These are phyloP conservation scores for Lysandra bellargus DNA, from an alignment of 2,888 invertebrate genomes.

Conservation along the genomic window DNA sequence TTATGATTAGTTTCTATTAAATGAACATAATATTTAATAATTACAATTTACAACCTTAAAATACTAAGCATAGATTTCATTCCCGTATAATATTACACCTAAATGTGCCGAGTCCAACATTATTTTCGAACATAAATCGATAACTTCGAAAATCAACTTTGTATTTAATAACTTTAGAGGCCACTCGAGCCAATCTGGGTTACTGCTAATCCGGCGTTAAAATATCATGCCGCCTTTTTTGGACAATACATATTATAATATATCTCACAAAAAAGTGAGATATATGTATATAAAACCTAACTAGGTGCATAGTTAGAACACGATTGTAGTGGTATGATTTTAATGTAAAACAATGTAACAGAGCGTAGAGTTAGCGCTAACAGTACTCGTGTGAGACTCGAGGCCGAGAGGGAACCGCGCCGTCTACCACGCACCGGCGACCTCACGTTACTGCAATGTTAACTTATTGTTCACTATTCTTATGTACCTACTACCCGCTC, in stretches of 20 bases:
- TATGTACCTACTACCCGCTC: too few species aligned
- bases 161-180: background rate
- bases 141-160: background rate
- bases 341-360: background rate
- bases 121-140: background rate
- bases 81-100: background rate
- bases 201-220: too few species aligned
- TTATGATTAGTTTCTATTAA: background rate
- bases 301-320: background rate
- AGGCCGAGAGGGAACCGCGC: too few species aligned
- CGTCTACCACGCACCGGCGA: too few species aligned
- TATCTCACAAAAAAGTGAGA: too few species aligned
- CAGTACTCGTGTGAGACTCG: background rate
- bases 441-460: too few species aligned
- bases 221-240: too few species aligned
- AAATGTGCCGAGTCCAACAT: background rate
- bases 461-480: too few species aligned
- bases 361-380: background rate
- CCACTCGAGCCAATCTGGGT: background rate
- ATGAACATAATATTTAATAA: background rate
- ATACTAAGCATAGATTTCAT: background rate
- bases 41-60: too few species aligned
- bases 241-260: too few species aligned
- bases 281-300: background rate
- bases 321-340: background rate